Evolutionary conservation across 1,140 invertebrate species (phyloP), one percentile per base, ranked within the genome.

Genomic region (Hydropsyche tenuis): DNA sequence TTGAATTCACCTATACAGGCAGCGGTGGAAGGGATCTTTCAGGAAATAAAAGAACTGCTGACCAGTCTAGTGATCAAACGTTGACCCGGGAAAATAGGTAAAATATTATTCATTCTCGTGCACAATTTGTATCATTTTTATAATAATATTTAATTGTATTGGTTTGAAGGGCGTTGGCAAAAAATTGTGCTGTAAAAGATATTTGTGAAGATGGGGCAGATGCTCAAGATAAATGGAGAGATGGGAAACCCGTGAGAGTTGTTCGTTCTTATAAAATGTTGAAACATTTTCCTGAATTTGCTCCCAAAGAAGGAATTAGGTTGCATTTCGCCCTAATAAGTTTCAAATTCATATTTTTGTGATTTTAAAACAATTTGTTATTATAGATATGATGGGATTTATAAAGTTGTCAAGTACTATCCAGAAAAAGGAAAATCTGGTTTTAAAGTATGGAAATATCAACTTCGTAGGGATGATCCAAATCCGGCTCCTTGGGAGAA

Each of bases 401-500:
- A 93, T 80, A 93, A 93, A 82, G 89, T 96, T 5, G 91, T 94
- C 0, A 94, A 93, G 78, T 96, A 95, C 81, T 95, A 92, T 84
- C 91, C 91, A 2, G 89, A 92, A 79, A 91, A 89, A 73, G 93
- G 93, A 11, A 87, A 92, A 78, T 92, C 92, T 53, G 94, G 93
- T 0, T 94, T 90, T 80, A 84, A 88, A 6, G 91, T 96, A 11
- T 96, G 94, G 94, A 87, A 92, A 53, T 96, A 93, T 80, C 78
- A 93, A 12, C 80, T 96, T 45, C 83, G 90, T 69, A 85, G 94
- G 77, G 94, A 96, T 82, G 94, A 96, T 82, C 88, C 90, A 0
- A 82, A 79, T 12, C 92, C 93, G 0, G 90, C 94, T 12, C 94
- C 94, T 0, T 96, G 94, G 94, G 93, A 93, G n/a, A 79, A 87